Percentiles rank a stretch among this genome's conserved stretches.
Evolutionary conservation across 37 sponge, comb jelly and placozoan species (phyloP).

Genomic region (Eunapius fragilis): DNA sequence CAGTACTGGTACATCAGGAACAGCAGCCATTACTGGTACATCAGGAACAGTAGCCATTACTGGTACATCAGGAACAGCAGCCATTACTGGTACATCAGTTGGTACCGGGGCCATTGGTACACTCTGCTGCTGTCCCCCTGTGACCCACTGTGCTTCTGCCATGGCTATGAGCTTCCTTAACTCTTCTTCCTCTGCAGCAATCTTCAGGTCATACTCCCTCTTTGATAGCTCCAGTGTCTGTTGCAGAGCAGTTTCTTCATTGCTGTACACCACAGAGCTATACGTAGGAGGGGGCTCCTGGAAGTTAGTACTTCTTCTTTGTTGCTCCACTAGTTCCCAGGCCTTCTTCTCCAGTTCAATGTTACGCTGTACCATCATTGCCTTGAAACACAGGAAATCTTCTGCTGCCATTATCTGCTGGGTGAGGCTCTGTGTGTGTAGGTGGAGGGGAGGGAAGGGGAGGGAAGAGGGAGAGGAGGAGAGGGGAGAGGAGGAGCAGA

Average conservation of each 20-base stretch:
- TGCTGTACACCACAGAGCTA: not conserved
- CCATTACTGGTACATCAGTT: not conserved
- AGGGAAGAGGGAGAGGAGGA: too few species aligned
- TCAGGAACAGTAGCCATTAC: not conserved
- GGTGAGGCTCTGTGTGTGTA: not conserved
- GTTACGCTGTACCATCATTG: constrained; percentile 76
- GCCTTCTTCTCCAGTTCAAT: constrained; percentile 75
- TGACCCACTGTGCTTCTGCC: constrained; percentile 24
- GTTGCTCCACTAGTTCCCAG: constrained; percentile 32
- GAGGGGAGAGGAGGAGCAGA: too few species aligned
- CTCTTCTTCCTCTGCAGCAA: constrained; percentile 15
- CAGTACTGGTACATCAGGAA: not conserved
- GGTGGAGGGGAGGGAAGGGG: too few species aligned
- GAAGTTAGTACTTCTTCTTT: not conserved
- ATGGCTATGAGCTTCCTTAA: constrained; percentile 3
- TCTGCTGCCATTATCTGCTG: constrained; percentile 70
- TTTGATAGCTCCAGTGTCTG: constrained; percentile 37
- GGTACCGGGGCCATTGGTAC: not conserved
- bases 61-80: not conserved
- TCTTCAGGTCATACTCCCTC: constrained; percentile 31
- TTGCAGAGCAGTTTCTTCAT: constrained; percentile 45
- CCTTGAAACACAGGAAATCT: constrained; percentile 77
- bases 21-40: not conserved
- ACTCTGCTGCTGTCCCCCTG: not conserved
- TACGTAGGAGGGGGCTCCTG: not conserved